Base-by-base conservation (phyloP, 2,888 invertebrate species). In the Orthosia gracilis region DNA sequence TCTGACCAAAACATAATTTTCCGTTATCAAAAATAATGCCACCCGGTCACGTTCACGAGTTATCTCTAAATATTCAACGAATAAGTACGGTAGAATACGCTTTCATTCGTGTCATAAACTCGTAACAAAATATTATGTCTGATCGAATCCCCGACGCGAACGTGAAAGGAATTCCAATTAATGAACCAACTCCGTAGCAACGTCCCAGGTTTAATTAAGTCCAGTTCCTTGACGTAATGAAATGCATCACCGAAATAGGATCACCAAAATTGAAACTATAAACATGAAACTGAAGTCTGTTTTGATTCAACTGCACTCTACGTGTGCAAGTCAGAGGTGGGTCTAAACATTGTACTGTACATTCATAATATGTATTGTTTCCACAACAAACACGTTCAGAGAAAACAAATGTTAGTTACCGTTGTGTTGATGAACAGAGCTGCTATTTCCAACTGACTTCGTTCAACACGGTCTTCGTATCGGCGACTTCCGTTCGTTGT, bases 401-500 rank as follows among this genome's bases (percentile, higher is more conserved):
- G 82, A 88, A 89, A 90, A 90, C 86, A 89, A 91, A 90, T 88
- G 85, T 77, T 69, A 91, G 87, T 94, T 93, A 94, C 94, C 92
- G 90, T 91, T 91, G 84, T 85, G 89, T 88, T 87, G 82, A 83
- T 88, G 80, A 82, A 86, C 83, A 75, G 81, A 87, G 76, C 78
- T 89, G 93, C 93, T 95, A 95, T 95, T 95, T 95, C 88, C 87
- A 92, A 91, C 90, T 88, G 85, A 85, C 86, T 89, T 87, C 40
- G 40, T 40, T 40, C 40, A 87, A 89, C 89, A 89, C 87, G 87
- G 88, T 88, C 88, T 86, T 87, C 79, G 85, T 89, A 76, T 77
- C 83, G 84, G 73, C 70, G 89, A 89, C 90, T 93, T 93, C 94
- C 93, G 94, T 85, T 71, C 55, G 67, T 15, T 66, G 67, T 73